phyloP scores from a whole-genome alignment of 2,113 vertebrate species.

The Polypterus bichir region DNA sequence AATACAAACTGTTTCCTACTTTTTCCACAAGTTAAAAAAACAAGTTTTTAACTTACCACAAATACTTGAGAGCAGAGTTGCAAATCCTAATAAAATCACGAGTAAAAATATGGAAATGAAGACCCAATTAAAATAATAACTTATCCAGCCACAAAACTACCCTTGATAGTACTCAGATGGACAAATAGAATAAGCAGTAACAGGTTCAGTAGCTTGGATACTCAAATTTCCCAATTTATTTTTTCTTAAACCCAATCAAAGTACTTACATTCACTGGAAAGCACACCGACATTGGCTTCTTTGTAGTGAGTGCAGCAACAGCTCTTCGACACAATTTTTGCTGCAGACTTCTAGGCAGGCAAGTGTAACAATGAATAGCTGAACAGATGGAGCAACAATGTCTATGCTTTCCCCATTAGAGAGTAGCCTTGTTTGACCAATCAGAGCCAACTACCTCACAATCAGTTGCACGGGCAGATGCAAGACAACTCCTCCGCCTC shows the following conservation, averaged over 20 bases:
- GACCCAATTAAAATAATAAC: too few relatives aligned
- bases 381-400: conserved; percentile 91
- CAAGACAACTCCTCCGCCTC: conserved; percentile 58
- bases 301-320: conserved; percentile 48
- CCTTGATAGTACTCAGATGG: too few relatives aligned
- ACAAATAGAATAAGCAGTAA: neutral
- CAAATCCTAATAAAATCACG: neutral
- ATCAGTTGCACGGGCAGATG: conserved; percentile 69
- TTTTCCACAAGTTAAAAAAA: too few relatives aligned
- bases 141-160: too few relatives aligned
- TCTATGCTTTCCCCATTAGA: conserved; percentile 73
- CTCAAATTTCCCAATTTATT: neutral
- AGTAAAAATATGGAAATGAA: too few relatives aligned
- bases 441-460: conserved; percentile 52
- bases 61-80: conserved; percentile 2
- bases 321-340: conserved; percentile 59
- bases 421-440: conserved; percentile 60
- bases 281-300: conserved; percentile 60
- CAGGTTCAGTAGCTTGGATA: neutral
- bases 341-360: conserved; percentile 57
- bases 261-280: conserved; percentile 57
- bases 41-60: conserved; percentile 6
- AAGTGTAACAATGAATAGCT: conserved; percentile 75
- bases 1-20: too few relatives aligned
- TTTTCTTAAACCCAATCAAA: conserved; percentile 22